Percentiles rank a stretch among this genome's conserved stretches.
Evolutionary conservation across 1,140 invertebrate species (phyloP).

Genomic region (Trachymyrmex cornetzi): DNA sequence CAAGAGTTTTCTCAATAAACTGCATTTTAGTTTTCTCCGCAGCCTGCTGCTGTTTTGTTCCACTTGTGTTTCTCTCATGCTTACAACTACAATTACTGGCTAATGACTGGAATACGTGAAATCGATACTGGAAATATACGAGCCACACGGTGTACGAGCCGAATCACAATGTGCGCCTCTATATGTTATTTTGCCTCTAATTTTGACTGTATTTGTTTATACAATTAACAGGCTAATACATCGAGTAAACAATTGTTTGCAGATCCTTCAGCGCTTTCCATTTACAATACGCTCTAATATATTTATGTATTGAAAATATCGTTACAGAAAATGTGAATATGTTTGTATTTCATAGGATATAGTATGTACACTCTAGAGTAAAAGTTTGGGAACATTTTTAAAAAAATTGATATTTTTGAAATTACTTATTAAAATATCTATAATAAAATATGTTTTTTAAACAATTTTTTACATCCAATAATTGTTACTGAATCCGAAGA

Average conservation of each 20-base stretch:
- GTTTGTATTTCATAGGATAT: too few species aligned
- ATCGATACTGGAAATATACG: constrained; percentile 63
- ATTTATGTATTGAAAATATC: background rate
- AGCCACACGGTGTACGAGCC: background rate
- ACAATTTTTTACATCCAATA: too few species aligned
- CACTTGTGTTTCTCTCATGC: constrained; percentile 37
- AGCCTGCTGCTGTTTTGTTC: constrained; percentile 45
- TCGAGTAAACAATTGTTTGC: constrained; percentile 21
- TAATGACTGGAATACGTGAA: constrained; percentile 66
- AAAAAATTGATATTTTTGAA: too few species aligned
- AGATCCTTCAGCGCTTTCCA: background rate
- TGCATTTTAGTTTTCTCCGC: constrained; percentile 27
- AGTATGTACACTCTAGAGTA: too few species aligned
- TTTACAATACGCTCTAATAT: background rate
- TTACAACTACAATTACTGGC: constrained; percentile 59
- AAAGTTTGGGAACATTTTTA: too few species aligned
- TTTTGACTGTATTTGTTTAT: constrained; percentile 40
- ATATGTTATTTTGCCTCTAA: constrained; percentile 48
- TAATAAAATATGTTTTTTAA: too few species aligned
- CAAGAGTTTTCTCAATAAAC: constrained; percentile 40
- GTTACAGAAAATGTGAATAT: background rate
- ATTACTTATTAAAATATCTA: too few species aligned
- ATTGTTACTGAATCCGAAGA: too few species aligned
- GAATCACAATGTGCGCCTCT: constrained; percentile 54
- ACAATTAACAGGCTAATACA: constrained; percentile 46